Conservation (phyloP, 2,888 invertebrate genomes). For the Polydrusus cervinus region DNA sequence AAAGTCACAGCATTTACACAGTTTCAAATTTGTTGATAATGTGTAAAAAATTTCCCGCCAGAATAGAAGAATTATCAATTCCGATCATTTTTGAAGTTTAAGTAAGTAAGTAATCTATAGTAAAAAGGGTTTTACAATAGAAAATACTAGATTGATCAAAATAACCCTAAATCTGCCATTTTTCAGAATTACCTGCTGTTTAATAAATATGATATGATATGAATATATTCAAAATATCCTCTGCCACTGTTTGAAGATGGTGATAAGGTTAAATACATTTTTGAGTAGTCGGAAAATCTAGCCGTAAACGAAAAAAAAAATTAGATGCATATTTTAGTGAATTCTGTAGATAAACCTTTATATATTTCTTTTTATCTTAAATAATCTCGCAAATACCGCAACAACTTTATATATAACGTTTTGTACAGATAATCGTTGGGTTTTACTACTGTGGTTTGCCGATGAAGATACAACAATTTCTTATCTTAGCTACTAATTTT, state of each 20-base stretch:
- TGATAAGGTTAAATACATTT: not conserved
- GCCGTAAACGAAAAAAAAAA: not conserved
- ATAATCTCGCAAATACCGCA: slow-evolving; percentile 36
- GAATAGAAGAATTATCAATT: too few relatives aligned
- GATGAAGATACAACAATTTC: not conserved
- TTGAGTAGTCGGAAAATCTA: slow-evolving; percentile 10
- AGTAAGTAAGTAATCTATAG: too few relatives aligned
- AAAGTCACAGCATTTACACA: too few relatives aligned
- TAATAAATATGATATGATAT: too few relatives aligned
- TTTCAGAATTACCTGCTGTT: too few relatives aligned
- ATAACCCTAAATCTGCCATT: too few relatives aligned
- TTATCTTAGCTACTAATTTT: not conserved
- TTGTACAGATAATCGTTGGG: slow-evolving; percentile 6
- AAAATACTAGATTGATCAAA: too few relatives aligned
- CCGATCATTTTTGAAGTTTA: too few relatives aligned
- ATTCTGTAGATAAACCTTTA: slow-evolving; percentile 43
- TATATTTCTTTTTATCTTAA: slow-evolving; percentile 39
- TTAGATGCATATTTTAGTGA: not conserved
- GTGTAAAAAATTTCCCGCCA: too few relatives aligned
- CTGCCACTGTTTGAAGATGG: slow-evolving; percentile 17
- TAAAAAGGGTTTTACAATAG: too few relatives aligned
- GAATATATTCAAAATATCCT: too few relatives aligned
- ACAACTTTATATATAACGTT: slow-evolving; percentile 43
- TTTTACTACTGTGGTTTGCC: slow-evolving; percentile 3
- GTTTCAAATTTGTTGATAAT: too few relatives aligned